phyloP scores from a whole-genome alignment of 2,113 vertebrate genomes.

The Ophiodon elongatus region DNA sequence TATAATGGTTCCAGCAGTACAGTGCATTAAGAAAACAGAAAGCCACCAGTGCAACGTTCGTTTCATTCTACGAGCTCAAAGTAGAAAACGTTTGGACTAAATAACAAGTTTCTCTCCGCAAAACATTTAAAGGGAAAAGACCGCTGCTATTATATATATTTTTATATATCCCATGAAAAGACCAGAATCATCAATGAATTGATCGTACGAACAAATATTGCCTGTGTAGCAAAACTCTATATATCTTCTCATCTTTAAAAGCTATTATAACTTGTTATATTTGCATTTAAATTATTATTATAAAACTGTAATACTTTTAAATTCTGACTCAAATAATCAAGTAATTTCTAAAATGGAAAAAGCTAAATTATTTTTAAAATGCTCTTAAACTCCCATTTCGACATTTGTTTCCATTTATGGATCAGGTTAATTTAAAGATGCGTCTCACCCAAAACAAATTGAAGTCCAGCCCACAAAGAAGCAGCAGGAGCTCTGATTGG shows the following conservation, averaged over 20 bases:
- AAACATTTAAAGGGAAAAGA: slow-evolving; percentile 2
- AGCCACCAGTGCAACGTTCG: background rate
- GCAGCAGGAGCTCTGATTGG: slow-evolving; percentile 13
- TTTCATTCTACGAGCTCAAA: background rate
- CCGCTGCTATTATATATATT: background rate
- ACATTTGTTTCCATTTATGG: too few species aligned
- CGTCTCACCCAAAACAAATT: too few species aligned
- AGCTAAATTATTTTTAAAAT: too few species aligned
- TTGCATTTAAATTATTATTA: background rate
- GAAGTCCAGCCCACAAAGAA: background rate
- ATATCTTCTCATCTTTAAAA: background rate
- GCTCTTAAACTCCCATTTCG: too few species aligned
- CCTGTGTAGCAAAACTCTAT: background rate
- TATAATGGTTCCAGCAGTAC: slow-evolving; percentile 33
- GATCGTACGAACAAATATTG: too few species aligned
- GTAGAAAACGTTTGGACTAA: slow-evolving; percentile 12
- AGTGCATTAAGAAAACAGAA: slow-evolving; percentile 27
- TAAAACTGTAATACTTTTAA: background rate
- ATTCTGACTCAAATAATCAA: too few species aligned
- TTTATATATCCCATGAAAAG: background rate
- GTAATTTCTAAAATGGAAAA: too few species aligned
- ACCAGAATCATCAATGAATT: background rate
- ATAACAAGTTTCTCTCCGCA: background rate
- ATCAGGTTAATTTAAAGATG: too few species aligned
- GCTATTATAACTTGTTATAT: background rate